phyloP scores from a whole-genome alignment of 2,797 vertebrate species.

The Darevskia nairensis region DNA sequence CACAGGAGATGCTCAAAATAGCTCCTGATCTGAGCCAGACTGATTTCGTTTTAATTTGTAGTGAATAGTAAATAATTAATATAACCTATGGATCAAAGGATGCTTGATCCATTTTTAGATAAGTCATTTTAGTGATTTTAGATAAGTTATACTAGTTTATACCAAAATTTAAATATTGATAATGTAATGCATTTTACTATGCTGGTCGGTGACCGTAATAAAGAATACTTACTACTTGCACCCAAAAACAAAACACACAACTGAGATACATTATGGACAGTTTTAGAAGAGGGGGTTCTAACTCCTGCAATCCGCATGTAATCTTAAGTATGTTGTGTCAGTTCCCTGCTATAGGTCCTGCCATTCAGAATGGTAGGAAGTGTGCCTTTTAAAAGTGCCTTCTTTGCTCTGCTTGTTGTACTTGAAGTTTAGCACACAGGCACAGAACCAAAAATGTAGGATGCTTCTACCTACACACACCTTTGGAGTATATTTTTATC shows the following conservation, averaged over 20 bases:
- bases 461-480: background rate
- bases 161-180: too few species aligned
- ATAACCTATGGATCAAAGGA: too few species aligned
- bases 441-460: background rate
- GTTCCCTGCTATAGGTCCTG: background rate
- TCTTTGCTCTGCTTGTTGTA: background rate
- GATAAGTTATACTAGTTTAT: too few species aligned
- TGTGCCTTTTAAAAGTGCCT: background rate
- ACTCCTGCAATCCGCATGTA: background rate
- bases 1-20: too few species aligned
- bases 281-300: background rate
- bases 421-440: background rate
- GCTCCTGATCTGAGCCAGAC: too few species aligned
- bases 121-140: too few species aligned
- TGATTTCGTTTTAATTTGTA: too few species aligned
- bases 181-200: too few species aligned
- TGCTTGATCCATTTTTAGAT: too few species aligned
- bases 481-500: background rate
- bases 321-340: background rate
- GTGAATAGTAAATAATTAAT: too few species aligned
- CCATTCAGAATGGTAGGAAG: background rate
- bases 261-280: background rate
- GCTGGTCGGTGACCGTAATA: too few species aligned
- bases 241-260: background rate
- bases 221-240: too few species aligned